Conservation (phyloP, 2,888 invertebrate species). For the Rhopalosiphum nymphaeae region DNA sequence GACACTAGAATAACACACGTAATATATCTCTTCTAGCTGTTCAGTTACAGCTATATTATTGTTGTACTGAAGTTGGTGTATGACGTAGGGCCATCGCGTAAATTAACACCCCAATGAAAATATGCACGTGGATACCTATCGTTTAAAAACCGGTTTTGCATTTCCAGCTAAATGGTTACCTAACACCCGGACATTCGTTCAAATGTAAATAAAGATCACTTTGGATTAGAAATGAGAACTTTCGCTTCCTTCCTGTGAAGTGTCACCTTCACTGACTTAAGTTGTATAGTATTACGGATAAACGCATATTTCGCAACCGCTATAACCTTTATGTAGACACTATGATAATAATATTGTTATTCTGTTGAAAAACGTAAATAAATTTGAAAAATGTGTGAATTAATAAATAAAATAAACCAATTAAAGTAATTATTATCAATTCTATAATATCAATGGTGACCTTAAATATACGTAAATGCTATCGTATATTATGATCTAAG, state of each 20-base stretch:
- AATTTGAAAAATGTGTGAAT: not conserved
- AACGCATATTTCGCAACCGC: not conserved
- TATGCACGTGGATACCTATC: not conserved
- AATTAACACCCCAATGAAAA: not conserved
- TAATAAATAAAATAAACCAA: not conserved
- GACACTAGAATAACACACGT: not conserved
- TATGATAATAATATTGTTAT: not conserved
- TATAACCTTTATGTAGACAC: too few relatives aligned
- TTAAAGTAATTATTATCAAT: not conserved
- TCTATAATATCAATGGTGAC: not conserved
- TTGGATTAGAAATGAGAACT: conserved; percentile 39
- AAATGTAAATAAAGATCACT: conserved; percentile 12
- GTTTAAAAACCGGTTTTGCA: conserved; percentile 39
- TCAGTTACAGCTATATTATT: not conserved
- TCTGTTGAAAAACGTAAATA: not conserved
- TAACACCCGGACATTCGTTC: conserved; percentile 43
- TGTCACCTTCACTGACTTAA: not conserved
- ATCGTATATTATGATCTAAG: not conserved
- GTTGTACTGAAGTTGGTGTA: not conserved
- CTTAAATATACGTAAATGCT: not conserved
- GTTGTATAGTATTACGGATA: not conserved
- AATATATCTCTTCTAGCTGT: not conserved
- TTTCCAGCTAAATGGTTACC: not conserved
- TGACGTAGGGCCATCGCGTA: not conserved
- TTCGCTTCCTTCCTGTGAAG: conserved; percentile 45